Evolutionary conservation across 2,113 vertebrate genomes (phyloP), one percentile per base, ranked within the genome.

Genomic region (Crotalus tigris): DNA sequence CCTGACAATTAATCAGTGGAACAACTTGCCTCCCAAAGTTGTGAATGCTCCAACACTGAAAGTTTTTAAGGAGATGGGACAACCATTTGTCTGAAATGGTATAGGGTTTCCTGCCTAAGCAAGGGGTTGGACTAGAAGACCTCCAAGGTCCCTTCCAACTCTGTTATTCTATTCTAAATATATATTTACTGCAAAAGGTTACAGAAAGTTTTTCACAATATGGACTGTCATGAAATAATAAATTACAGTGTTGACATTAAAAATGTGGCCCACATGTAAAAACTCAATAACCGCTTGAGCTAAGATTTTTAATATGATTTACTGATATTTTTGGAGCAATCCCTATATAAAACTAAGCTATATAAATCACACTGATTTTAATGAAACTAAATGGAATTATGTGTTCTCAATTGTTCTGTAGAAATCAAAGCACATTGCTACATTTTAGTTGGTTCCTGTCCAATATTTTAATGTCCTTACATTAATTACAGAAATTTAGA

Each of bases 151-250:
- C 49, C 49, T 51, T 51, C 49, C 49, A 51, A 51, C 49, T 51
- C 49, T 51, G 49, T 51, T 51, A 51, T 51, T 51, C 49, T 51
- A 51, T 51, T 51, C 49, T 51, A 51, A 51, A 51, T 51, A 88
- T 7, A 85, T 94, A 96, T 97, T 94, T 90, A 51, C 93, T 94
- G 89, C 94, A 96, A 97, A 97, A 96, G 95, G 93, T 95, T 95
- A 93, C 91, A 97, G 96, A 97, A 97, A 98, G 96, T 8, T 61
- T 95, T 94, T 97, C 94, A 96, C 96, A 95, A 96, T 94, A 97
- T 0, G 92, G 94, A 53, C 96, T 97, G 95, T 97, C 95, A 95
- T 97, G 94, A 96, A 96, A 96, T 92, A 95, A 96, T 92, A 59
- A 97, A 57, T 94, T 94, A 94, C 94, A 97, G 92, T 96, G 91